Evolutionary conservation across 2,797 vertebrate species (phyloP).

Genomic region (Enteromius trimaculatus): DNA sequence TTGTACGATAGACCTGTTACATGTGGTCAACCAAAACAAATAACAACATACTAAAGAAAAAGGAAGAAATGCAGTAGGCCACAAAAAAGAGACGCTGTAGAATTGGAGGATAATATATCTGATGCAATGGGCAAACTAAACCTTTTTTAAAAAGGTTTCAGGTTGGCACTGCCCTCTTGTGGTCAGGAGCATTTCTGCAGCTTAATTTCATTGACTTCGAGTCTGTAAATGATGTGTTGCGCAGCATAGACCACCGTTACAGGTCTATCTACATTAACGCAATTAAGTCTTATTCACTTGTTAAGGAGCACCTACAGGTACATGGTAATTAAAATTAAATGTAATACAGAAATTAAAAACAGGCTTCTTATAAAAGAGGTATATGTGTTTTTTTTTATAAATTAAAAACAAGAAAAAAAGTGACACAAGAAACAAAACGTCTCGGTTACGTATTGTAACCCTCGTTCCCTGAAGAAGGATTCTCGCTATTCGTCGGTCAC

Average conservation of each 20-base stretch:
- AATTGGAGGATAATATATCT: background rate
- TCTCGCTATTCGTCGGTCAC: too few relatives aligned
- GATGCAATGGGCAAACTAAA: background rate
- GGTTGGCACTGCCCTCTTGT: background rate
- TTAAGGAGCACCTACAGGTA: background rate
- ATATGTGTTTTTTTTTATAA: background rate
- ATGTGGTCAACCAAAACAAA: background rate
- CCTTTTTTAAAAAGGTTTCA: too few relatives aligned
- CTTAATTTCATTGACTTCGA: background rate
- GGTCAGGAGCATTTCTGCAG: background rate
- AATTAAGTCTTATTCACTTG: background rate
- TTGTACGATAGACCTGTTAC: background rate
- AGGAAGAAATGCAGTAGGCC: background rate
- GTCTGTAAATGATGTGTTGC: background rate
- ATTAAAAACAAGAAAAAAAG: background rate
- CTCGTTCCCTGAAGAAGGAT: too few relatives aligned
- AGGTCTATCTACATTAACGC: background rate
- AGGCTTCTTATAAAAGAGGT: background rate
- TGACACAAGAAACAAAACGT: background rate
- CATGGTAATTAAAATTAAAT: background rate
- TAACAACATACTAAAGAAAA: background rate
- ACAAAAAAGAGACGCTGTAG: background rate
- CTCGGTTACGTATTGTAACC: too few relatives aligned
- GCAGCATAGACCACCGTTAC: background rate
- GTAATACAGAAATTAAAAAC: background rate